Evolutionary conservation across 2,797 vertebrate species (phyloP).

Genomic region (Myotis pilosus): DNA sequence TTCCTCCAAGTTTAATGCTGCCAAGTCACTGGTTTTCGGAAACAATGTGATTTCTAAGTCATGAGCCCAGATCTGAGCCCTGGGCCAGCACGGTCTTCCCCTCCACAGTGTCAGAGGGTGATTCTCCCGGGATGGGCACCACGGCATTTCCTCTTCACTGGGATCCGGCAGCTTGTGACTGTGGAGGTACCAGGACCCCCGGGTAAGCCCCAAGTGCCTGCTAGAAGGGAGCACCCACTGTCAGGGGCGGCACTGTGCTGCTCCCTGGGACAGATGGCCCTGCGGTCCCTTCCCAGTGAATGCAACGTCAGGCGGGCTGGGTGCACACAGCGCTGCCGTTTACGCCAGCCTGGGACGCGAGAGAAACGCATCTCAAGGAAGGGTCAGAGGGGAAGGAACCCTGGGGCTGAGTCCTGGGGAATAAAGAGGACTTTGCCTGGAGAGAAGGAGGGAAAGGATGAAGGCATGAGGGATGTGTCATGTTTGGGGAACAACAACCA

Average conservation of each 20-base stretch:
- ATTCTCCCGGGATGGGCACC: not conserved
- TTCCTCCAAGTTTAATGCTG: not conserved
- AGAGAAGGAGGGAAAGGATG: not conserved
- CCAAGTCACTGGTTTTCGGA: accelerated
- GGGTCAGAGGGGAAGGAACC: not conserved
- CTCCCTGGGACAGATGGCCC: no score
- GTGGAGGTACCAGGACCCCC: not conserved
- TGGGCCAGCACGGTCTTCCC: not conserved
- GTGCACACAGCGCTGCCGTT: no score
- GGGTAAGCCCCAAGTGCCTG: not conserved
- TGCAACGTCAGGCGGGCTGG: not conserved
- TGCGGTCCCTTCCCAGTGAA: no score
- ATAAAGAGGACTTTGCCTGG: not conserved
- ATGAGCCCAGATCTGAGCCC: not conserved
- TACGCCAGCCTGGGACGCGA: not conserved
- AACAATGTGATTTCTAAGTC: not conserved
- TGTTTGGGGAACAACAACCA: not conserved
- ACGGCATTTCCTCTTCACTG: not conserved
- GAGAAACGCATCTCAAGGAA: not conserved
- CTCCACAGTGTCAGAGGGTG: not conserved
- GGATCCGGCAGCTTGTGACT: not conserved
- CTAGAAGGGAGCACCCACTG: not conserved
- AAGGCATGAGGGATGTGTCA: not conserved
- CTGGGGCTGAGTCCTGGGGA: not conserved
- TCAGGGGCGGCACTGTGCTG: not conserved